A percentile compares a stretch with the other conserved stretches of the same genome.
phyloP scores from a whole-genome alignment of 2,888 invertebrate species.

The Watsonalla cultraria region DNA sequence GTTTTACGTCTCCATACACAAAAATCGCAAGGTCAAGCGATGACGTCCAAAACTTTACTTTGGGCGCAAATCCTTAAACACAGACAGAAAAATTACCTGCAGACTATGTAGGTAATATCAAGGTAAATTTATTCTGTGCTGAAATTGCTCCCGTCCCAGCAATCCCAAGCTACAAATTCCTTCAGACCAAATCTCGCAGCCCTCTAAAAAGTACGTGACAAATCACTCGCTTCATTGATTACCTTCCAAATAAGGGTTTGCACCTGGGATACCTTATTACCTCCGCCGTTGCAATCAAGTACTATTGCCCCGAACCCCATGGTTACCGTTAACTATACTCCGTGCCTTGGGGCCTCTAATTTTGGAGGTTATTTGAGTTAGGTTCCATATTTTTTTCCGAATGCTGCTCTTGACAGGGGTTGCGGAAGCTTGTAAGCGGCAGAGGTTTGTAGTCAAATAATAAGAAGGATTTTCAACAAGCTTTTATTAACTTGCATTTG shows the following conservation, averaged over 20 bases:
- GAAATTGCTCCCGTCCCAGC: no score
- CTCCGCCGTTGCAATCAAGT: not conserved
- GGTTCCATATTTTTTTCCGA: not conserved
- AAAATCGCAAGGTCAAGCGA: no score
- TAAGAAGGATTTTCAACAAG: no score
- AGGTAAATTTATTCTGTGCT: no score
- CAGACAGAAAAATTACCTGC: no score
- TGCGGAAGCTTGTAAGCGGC: not conserved
- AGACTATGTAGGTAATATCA: no score
- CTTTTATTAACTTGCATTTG: no score
- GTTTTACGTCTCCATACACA: no score
- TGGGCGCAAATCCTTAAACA: no score
- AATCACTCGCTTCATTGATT: not conserved
- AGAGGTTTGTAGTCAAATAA: no score
- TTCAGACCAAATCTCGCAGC: not conserved
- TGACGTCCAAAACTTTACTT: no score
- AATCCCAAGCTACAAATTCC: no score
- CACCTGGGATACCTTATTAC: not conserved
- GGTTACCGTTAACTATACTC: not conserved
- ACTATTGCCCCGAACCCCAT: not conserved
- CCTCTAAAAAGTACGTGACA: not conserved
- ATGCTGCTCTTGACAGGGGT: not conserved
- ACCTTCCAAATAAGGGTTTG: not conserved
- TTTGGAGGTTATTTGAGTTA: not conserved
- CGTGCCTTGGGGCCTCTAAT: not conserved